Evolutionary conservation across 2,113 vertebrate genomes (phyloP).

Genomic region (Labrus mixtus): DNA sequence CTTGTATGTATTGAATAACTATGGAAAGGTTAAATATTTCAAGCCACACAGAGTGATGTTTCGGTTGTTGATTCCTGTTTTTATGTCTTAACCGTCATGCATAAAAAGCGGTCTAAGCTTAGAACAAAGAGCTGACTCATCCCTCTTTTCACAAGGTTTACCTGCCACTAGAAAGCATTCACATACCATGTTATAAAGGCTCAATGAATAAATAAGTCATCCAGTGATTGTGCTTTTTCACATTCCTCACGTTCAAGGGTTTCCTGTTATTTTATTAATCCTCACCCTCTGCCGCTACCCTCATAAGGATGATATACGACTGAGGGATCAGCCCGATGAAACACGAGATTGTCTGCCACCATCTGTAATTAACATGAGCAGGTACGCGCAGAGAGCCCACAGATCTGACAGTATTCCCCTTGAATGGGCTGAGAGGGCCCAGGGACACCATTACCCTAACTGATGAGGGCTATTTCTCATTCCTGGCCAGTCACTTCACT

Average conservation of each 20-base stretch:
- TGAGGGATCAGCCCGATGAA: constrained; percentile 58
- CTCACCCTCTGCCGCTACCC: constrained; percentile 30
- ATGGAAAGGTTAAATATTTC: constrained; percentile 13
- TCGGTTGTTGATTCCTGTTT: constrained; percentile 22
- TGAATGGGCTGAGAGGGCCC: constrained; percentile 79
- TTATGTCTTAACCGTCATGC: background rate
- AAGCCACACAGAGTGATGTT: constrained; percentile 9
- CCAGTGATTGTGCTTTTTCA: constrained; percentile 22
- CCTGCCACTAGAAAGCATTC: constrained; percentile 29
- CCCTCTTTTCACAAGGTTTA: constrained; percentile 36
- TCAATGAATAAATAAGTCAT: constrained; percentile 49
- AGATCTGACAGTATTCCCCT: constrained; percentile 77
- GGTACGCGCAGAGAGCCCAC: constrained; percentile 69
- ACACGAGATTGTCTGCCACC: constrained; percentile 68
- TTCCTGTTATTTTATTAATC: constrained; percentile 63
- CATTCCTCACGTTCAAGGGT: constrained; percentile 28
- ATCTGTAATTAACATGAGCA: constrained; percentile 80
- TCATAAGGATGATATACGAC: constrained; percentile 75
- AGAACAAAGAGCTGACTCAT: constrained; percentile 38
- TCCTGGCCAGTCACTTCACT: constrained; percentile 78
- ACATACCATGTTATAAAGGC: constrained; percentile 21
- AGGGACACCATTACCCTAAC: constrained; percentile 84
- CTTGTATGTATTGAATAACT: constrained; percentile 2
- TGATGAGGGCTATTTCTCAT: constrained; percentile 84
- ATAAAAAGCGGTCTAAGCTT: constrained; percentile 20